phyloP scores from a whole-genome alignment of 2,797 vertebrate genomes.

The Yasuhikotakia modesta region DNA sequence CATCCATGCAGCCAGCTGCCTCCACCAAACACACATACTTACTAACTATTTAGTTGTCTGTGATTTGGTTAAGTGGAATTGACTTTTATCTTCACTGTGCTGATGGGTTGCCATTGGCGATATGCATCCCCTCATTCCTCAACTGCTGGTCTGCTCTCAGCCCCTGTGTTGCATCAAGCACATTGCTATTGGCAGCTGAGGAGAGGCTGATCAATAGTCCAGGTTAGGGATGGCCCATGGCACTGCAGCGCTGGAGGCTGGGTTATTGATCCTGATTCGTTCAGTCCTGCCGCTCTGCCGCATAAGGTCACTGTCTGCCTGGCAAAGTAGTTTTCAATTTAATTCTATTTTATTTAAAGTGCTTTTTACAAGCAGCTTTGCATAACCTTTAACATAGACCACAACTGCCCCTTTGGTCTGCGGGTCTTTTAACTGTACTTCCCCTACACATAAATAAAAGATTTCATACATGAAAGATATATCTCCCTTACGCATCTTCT shows the following conservation, averaged over 20 bases:
- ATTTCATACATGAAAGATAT: too few relatives aligned
- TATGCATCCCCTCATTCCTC: constrained; percentile 79
- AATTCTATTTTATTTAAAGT: too few relatives aligned
- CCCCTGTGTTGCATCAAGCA: constrained; percentile 85
- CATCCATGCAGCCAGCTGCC: constrained; percentile 63
- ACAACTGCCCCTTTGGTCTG: too few relatives aligned
- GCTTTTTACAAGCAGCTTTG: too few relatives aligned
- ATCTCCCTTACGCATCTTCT: too few relatives aligned
- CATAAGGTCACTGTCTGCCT: constrained; percentile 65
- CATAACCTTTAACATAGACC: too few relatives aligned
- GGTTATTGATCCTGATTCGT: constrained; percentile 89
- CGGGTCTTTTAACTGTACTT: too few relatives aligned
- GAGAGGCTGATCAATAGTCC: constrained; percentile 89
- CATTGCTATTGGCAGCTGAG: constrained; percentile 92
- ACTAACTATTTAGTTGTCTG: constrained; percentile 97
- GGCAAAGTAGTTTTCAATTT: constrained; percentile 55
- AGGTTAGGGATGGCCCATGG: constrained; percentile 85
- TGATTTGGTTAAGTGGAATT: constrained; percentile 97
- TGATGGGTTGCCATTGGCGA: constrained; percentile 74
- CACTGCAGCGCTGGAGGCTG: constrained; percentile 79
- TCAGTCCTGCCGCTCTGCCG: constrained; percentile 69
- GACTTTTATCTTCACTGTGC: constrained; percentile 90
- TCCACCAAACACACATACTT: constrained; percentile 80
- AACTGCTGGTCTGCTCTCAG: constrained; percentile 61
- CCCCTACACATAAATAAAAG: too few relatives aligned